These are phyloP conservation scores for Leptopterna dolabrata DNA, from an alignment of 2,888 invertebrate genomes.

Conservation along the genomic window DNA sequence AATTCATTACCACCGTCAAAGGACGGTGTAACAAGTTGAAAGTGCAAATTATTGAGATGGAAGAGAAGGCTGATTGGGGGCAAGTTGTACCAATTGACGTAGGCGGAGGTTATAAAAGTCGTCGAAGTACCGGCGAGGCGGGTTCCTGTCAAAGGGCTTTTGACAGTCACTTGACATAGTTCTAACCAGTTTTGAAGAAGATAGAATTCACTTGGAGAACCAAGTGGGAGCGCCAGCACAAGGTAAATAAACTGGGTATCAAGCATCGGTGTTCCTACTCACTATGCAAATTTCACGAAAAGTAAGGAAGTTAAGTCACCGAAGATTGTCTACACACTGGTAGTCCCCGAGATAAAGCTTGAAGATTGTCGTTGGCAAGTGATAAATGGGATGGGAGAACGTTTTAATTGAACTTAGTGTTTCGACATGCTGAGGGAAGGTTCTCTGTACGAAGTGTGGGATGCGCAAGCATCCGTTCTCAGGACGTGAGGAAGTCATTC, in stretches of 20 bases:
- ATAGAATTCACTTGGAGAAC: too few species aligned
- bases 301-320: background rate
- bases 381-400: conserved; percentile 17
- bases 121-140: background rate
- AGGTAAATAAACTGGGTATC: too few species aligned
- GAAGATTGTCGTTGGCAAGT: background rate
- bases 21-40: background rate
- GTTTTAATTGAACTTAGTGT: background rate
- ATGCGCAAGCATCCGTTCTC: conserved; percentile 24
- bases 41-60: background rate
- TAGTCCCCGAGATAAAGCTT: background rate
- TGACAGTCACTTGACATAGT: background rate
- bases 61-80: background rate
- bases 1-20: background rate
- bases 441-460: conserved; percentile 5
- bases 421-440: background rate
- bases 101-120: background rate
- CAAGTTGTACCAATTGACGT: background rate
- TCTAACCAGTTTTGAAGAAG: background rate
- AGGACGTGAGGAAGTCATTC: background rate
- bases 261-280: too few species aligned
- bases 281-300: too few species aligned
- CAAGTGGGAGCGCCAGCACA: too few species aligned
- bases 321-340: background rate
- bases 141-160: background rate